Base-by-base conservation (phyloP, 2,888 invertebrate genomes). In the Cancer borealis region DNA sequence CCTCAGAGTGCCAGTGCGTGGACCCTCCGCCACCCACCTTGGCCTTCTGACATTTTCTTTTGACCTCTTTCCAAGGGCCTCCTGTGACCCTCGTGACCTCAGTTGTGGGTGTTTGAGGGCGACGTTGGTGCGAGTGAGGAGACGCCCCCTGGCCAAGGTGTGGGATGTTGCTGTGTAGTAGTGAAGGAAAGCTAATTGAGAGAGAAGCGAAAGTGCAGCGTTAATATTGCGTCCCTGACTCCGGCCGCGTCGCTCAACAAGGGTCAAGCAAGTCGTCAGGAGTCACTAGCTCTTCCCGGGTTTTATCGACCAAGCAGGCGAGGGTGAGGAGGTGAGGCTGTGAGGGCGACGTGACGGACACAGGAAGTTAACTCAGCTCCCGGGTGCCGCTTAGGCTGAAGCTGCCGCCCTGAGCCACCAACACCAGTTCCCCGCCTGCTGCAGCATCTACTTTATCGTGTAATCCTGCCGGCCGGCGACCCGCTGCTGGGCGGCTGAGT, bases 1-100 rank as follows among this genome's bases (percentile, higher is more conserved):
- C 90, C 45, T 87, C 92, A 46, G 73, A 88, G 92, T 94, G 94
- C 90, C 92, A 92, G 66, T 94, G 93, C 88, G 92, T 92, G 91
- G 88, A 94, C 93, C 93, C 92, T 89, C 93, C 92, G 89, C 79
- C 92, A 91, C 91, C 92, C 73, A 84, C 91, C 66, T 91, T 26
- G 92, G 94, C 92, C 90, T 89, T 49, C 91, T 73, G 73, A 94
- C 94, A 88, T 92, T 91, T 93, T 87, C 92, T 88, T 30, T 88
- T 73, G 88, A 88, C 92, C 92, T 92, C 90, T 88, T 49, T 89
- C 84, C 92, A 30, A 45, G 54, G 92, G 92, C 90, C 92, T 90
- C 88, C 89, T 92, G 45, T 45, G 73, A 84, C 14, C 49, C 92
- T 84, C 54, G 60, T 73, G 91, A 39, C 66, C 91, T 66, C 66